These are phyloP conservation scores for Damaliscus lunatus DNA, from an alignment of 2,113 vertebrate species.

Conservation along the genomic window DNA sequence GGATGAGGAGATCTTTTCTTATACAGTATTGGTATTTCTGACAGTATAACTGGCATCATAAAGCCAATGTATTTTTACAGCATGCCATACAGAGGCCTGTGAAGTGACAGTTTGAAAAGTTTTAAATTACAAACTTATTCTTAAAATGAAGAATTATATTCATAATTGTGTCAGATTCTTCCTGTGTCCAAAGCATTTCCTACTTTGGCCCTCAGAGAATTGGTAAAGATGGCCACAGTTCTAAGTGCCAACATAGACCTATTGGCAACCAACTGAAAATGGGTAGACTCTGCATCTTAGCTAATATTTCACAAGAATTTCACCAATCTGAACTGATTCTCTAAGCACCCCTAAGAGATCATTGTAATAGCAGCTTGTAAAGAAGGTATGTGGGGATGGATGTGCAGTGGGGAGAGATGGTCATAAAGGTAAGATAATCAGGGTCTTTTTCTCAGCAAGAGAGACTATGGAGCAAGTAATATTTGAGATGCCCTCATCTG, in stretches of 20 bases:
- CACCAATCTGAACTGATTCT: neutral
- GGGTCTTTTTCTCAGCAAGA: neutral
- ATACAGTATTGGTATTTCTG: slow-evolving; percentile 14
- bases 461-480: neutral
- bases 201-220: neutral
- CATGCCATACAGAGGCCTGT: neutral
- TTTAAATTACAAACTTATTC: slow-evolving; percentile 15
- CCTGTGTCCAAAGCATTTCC: neutral
- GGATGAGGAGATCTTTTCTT: neutral
- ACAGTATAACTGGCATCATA: neutral
- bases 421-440: neutral
- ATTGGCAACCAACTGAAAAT: neutral
- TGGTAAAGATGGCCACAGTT: neutral
- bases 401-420: neutral
- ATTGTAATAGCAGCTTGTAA: neutral
- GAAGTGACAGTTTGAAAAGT: neutral
- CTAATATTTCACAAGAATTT: slow-evolving; percentile 9
- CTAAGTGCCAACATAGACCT: neutral
- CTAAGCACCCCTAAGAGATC: neutral
- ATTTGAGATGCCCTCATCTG: neutral
- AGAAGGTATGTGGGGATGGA: neutral
- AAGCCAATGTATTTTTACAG: neutral
- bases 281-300: neutral
- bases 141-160: slow-evolving; percentile 9
- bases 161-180: slow-evolving; percentile 3